Base-by-base conservation (phyloP, 2,888 invertebrate species). In the Spialia ferax region DNA sequence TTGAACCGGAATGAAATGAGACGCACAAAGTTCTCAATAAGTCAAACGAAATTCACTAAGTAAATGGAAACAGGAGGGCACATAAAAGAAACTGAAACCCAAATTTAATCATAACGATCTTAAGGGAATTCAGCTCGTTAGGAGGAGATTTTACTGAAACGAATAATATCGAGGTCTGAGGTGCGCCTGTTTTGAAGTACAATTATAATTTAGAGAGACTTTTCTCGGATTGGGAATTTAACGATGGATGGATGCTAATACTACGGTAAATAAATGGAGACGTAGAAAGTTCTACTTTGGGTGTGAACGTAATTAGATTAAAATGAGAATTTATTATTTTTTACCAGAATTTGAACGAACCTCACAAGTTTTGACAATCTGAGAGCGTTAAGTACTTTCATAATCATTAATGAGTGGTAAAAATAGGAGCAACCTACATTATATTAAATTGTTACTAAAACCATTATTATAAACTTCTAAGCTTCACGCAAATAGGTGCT, bases 61-160 rank as follows among this genome's bases (percentile, higher is more conserved):
- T 48, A 48, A 48, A 48, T 48, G 48, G 48, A 48, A 48, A 48
- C 48, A 48, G 48, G 48, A 48, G 26, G 26, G 54, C n/a, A 54
- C 54, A 54, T 54, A 54, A 54, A 54, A 23, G 54, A 54, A 54
- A 26, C n/a, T 54, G 54, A 20, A 48, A 48, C 20, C 20, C 11
- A 48, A 48, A 48, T 48, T 48, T 48, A 48, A 48, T 48, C 48
- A 48, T 48, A 48, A 48, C 48, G 48, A 48, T 20, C 48, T 48
- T 20, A 20, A 48, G 48, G 48, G 48, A 48, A 48, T 48, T 20
- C 10, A 48, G 48, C 48, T 48, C 20, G 20, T 48, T 48, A 48
- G 15, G 3, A 18, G 11, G 20, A 20, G 20, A 48, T 48, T 20
- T 48, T 20, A 10, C 45, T 20, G 48, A 48, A 48, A 48, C 20